Evolutionary conservation across 2,797 vertebrate species (phyloP).

Genomic region (Molothrus aeneus): DNA sequence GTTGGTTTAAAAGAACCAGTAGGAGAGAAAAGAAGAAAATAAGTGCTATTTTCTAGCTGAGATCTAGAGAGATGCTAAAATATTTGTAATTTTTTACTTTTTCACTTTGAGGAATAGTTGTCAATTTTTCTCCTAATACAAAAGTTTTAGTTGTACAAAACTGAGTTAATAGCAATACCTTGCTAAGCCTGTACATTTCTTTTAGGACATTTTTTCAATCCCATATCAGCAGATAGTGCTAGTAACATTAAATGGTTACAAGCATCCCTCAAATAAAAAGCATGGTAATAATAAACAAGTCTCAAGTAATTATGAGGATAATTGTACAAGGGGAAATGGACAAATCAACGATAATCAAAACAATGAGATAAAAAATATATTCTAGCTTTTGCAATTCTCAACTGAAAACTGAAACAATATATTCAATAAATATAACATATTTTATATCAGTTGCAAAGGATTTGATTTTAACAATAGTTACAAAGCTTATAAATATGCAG

Average conservation of each 20-base stretch:
- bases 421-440: constrained; percentile 38
- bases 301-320: background rate
- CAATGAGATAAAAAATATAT: background rate
- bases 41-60: background rate
- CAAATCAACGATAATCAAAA: background rate
- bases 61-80: background rate
- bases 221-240: background rate
- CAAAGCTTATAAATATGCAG: constrained; percentile 59
- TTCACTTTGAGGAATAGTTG: background rate
- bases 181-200: background rate
- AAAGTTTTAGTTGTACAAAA: background rate
- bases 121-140: background rate
- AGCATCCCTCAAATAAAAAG: background rate
- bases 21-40: background rate
- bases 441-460: background rate
- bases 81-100: background rate
- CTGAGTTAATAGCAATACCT: background rate
- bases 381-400: background rate
- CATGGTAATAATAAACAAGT: background rate
- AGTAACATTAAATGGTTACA: background rate
- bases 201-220: background rate
- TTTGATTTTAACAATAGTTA: constrained; percentile 51
- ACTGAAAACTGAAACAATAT: background rate
- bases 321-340: background rate
- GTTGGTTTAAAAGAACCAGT: background rate